Base-by-base conservation (phyloP, 2,888 invertebrate species). In the Pyrocoelia pectoralis region DNA sequence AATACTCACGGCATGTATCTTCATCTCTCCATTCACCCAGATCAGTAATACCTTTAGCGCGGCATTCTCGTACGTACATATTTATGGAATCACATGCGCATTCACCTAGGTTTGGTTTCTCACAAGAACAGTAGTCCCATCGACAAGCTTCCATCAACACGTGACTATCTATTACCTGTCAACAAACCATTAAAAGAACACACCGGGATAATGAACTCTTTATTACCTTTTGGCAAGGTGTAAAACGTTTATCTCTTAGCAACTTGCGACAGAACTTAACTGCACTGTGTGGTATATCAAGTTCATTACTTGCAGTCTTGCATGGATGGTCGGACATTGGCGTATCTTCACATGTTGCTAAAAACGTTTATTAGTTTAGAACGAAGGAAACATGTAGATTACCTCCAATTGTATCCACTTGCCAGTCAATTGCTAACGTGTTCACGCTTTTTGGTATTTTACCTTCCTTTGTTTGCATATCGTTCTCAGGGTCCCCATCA, bases 1-100 rank as follows among this genome's bases (percentile, higher is more conserved):
- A 24, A 43, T 68, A 88, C 93, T 90, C 83, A 95, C 95, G 93
- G 77, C 96, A 96, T 48, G 89, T 87, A 6, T 89, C 86, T n/a
- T 86, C 82, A 72, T 89, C 89, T 52, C 96, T 86, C 96, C 95
- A 96, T 41, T 85, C 86, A 53, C 85, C 83, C 72, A 89, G 83
- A 63, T 88, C 80, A 15, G 84, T 84, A 0, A 89, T 80, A 1
- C 90, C 91, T 55, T 87, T 86, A 2, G 88, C 84, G 2, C 84
- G 81, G 74, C 95, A 95, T 70, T 93, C 92, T 70, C 89, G 86
- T 0, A 93, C 90, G 75, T 91, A 90, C 56, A 93, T 90, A 0
- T 89, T 86, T 58, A 94, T 84, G 0, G 92, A 89, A 67, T 88
- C 86, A 75, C 94, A 94, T 0, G 90, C 90, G 74, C 94, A 94